Base-by-base conservation (phyloP, 2,113 vertebrate species). In the Eira barbara region DNA sequence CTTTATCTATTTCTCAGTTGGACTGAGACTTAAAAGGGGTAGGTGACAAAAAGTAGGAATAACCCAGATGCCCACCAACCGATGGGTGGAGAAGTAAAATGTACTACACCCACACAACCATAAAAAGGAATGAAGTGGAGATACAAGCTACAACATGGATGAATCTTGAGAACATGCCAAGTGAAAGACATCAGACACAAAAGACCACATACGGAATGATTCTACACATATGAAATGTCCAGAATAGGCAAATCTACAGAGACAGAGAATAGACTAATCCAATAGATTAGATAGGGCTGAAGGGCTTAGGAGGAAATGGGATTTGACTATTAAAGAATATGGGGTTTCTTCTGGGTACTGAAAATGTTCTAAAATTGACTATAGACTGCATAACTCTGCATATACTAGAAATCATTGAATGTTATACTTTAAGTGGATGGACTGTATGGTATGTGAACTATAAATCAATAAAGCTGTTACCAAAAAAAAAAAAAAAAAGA, bases 341-440 rank as follows among this genome's bases (percentile, higher is more conserved):
- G 20, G 45, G 6, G 25, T 91, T 89, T 94, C 91, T 91, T 83
- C 78, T 45, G n/a, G 15, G 45, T 78, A 57, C 92, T 34, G 45
- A 61, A 96, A 89, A 85, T 81, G 57, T 94, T 79, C 55, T 80
- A 65, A 97, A 88, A 84, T 25, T 80, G 14, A 84, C 21, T 34
- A 2, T 6, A 63, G 23, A 34, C 71, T 87, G 29, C 7, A 96
- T 59, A 85, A 79, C 47, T 61, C n/a, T 67, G 18, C 65, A 95
- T 65, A 94, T 67, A n/a, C 45, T 71, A 84, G 83, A 83, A 65
- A 76, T 52, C 21, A 82, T 1, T 94, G 25, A 81, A n/a, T 74
- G 80, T n/a, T 76, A 90, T 1, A 52, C 21, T 94, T 81, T 82
- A 80, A 74, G 78, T 91, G 31, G 39, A 29, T 36, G 11, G 17